phyloP scores from a whole-genome alignment of 2,888 invertebrate species.

The Acrobasis suavella region DNA sequence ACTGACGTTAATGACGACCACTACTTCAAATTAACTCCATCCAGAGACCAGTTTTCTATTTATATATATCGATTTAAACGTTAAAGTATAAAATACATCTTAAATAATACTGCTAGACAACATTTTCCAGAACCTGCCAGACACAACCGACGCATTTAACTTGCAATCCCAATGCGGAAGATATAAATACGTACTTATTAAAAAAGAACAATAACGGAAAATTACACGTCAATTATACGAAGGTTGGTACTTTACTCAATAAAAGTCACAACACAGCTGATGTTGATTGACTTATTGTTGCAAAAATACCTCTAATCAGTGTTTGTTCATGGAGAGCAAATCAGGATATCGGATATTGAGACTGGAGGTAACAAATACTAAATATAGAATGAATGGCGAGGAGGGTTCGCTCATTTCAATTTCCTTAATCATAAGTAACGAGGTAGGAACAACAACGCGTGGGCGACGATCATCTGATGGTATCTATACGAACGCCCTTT shows the following conservation, averaged over 20 bases:
- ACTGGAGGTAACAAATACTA: conserved; percentile 5
- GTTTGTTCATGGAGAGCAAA: not conserved
- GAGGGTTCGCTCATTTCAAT: conserved; percentile 39
- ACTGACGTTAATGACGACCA: conserved; percentile 20
- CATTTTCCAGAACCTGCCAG: not conserved
- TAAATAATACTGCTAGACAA: not conserved
- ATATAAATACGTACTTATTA: conserved; percentile 2
- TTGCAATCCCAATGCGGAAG: conserved; percentile 14
- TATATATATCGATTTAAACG: conserved; percentile 11
- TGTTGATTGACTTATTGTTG: conserved; percentile 8
- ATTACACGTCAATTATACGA: conserved; percentile 11
- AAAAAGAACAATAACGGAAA: conserved; percentile 15
- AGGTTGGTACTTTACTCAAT: not conserved
- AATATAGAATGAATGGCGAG: conserved; percentile 14
- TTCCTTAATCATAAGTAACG: conserved; percentile 60
- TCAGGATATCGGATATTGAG: not conserved
- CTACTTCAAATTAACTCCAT: conserved; percentile 9
- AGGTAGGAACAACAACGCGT: conserved; percentile 59
- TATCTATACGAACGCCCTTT: conserved; percentile 55
- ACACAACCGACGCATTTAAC: conserved; percentile 5
- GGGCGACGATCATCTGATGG: conserved; percentile 64
- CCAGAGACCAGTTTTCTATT: conserved; percentile 10
- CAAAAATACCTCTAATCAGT: not conserved
- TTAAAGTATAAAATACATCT: not conserved
- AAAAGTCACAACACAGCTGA: not conserved